Base-by-base conservation (phyloP, 2,888 invertebrate species). In the Cheilosia vernalis region DNA sequence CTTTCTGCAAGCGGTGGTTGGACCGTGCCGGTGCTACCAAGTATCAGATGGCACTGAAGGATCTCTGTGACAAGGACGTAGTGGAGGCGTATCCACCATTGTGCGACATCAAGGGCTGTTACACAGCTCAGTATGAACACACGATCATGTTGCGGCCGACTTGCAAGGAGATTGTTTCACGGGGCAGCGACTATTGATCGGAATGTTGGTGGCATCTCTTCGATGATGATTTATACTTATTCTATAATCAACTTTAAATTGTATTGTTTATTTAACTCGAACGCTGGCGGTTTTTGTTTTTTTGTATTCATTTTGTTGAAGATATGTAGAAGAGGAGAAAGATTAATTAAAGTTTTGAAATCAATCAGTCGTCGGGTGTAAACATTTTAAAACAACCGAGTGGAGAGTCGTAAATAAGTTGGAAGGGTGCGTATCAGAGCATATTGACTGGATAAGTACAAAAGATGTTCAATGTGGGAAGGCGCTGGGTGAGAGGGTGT, bases 111-210 rank as follows among this genome's bases (percentile, higher is more conserved):
- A 98, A 97, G 92, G 99, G 99, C 76, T 98, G 97, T 92, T 99
- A 99, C 93, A 99, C 99, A 0, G 99, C 99, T 55, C 99, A 99
- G 93, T 99, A 97, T 91, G 99, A 99, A 91, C 99, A 99, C 93
- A 99, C 99, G 4, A 96, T 99, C 89, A 95, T 99, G 88, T 93
- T 99, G 87, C 94, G 99, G 89, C 99, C 99, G 51, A 99, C 98
- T 0, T 99, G 99, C 93, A 99, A 99, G 93, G 99, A 99, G 93
- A 95, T 99, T 27, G 96, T 99, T 60, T 98, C 98, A 30, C 96
- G 99, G 85, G 99, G 99, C 37, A 96, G 97, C 87, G 99, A 99
- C 92, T 99, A 98, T 82, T 91, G 77, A 73, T 81, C 63, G 63
- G n/a, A 15, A 40, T 0, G 53, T 40, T 4, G 10, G 33, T 7